phyloP scores from a whole-genome alignment of 2,888 invertebrate genomes.

The Ormyrus nitidulus region DNA sequence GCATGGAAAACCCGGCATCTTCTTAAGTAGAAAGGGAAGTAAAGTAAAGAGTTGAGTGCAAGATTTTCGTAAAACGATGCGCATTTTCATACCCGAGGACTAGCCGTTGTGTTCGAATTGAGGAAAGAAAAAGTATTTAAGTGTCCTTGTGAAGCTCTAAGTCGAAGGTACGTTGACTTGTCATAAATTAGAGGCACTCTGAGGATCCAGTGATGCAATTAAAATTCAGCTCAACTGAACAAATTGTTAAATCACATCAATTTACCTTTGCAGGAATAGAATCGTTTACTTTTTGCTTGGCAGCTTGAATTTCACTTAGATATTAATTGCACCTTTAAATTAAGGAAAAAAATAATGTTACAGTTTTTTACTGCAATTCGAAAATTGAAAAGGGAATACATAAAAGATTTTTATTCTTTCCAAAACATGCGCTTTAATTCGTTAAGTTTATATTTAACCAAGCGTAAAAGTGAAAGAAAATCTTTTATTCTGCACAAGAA shows the following conservation, averaged over 20 bases:
- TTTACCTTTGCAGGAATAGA: neutral
- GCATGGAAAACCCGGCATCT: conserved; percentile 12
- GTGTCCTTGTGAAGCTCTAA: conserved; percentile 44
- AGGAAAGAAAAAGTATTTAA: conserved; percentile 20
- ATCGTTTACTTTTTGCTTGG: neutral
- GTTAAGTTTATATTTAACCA: too few relatives aligned
- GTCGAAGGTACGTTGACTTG: conserved; percentile 54
- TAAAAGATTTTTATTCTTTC: too few relatives aligned
- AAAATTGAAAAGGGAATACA: too few relatives aligned
- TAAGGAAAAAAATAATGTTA: too few relatives aligned
- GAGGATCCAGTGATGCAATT: conserved; percentile 36
- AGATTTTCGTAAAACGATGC: conserved; percentile 18
- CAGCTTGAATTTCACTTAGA: too few relatives aligned
- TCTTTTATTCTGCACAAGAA: too few relatives aligned
- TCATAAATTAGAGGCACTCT: conserved; percentile 30
- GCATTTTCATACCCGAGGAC: conserved; percentile 28
- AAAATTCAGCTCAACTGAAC: too few relatives aligned
- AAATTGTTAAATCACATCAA: neutral
- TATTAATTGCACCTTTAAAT: too few relatives aligned
- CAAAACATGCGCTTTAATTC: too few relatives aligned
- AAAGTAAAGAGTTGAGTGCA: conserved; percentile 26
- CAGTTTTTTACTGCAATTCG: too few relatives aligned
- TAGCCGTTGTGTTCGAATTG: conserved; percentile 24
- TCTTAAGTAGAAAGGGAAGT: conserved; percentile 11
- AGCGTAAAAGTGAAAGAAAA: too few relatives aligned